These are phyloP conservation scores for Erebia palarica DNA, from an alignment of 2,888 invertebrate species.

Conservation along the genomic window DNA sequence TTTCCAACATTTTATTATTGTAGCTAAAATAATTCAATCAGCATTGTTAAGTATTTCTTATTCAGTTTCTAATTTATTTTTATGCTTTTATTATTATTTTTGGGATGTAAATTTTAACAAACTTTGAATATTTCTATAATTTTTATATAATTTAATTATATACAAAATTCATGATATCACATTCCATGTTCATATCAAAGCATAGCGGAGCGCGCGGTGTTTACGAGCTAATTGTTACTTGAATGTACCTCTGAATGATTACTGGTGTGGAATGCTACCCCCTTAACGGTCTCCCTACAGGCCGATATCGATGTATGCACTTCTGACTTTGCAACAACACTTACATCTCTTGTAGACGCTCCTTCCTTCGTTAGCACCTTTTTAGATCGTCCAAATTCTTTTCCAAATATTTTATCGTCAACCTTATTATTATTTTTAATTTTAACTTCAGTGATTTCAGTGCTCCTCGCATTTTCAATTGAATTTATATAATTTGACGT, in stretches of 20 bases:
- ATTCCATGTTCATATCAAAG: slow-evolving; percentile 32
- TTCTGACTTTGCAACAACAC: slow-evolving; percentile 71
- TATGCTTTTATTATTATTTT: no score
- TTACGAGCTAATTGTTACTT: slow-evolving; percentile 60
- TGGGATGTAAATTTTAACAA: no score
- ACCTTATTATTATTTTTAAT: slow-evolving; percentile 35
- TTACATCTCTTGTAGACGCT: slow-evolving; percentile 71
- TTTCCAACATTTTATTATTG: no score
- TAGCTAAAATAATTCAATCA: no score
- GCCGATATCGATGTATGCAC: slow-evolving; percentile 71
- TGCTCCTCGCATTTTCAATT: not conserved
- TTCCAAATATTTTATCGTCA: slow-evolving; percentile 64
- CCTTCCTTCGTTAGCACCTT: slow-evolving; percentile 81
- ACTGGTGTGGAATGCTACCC: slow-evolving; percentile 77
- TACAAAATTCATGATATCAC: slow-evolving; percentile 29
- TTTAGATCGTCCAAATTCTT: slow-evolving; percentile 79
- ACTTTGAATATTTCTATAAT: no score
- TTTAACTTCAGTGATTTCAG: slow-evolving; percentile 17
- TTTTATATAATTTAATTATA: not conserved
- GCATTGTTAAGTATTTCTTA: no score
- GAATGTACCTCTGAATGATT: slow-evolving; percentile 72
- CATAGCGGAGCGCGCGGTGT: slow-evolving; percentile 76
- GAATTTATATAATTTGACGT: slow-evolving; percentile 51
- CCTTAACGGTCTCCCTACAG: slow-evolving; percentile 57
- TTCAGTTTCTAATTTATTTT: no score